phyloP scores from a whole-genome alignment of 1,140 invertebrate genomes.

The Drosophila tani region DNA sequence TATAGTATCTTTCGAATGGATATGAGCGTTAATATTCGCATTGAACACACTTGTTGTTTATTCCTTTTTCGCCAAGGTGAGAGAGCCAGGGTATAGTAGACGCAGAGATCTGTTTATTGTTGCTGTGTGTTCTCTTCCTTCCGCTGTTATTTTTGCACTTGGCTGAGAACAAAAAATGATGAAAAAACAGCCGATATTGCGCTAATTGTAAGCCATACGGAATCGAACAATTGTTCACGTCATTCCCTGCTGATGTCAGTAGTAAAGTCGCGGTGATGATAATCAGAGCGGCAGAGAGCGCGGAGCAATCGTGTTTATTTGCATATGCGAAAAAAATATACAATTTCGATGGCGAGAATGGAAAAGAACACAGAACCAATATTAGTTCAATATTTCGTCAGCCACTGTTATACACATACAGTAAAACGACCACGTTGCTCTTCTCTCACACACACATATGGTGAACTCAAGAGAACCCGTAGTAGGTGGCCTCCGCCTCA shows the following conservation, averaged over 20 bases:
- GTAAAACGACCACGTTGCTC: slow-evolving; percentile 1
- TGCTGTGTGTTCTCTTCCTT: slow-evolving; percentile 21
- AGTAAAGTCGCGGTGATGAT: slow-evolving; percentile 11
- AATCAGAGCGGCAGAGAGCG: slow-evolving; percentile 27
- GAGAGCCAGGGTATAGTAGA: slow-evolving; percentile 12
- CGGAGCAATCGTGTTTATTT: slow-evolving; percentile 16
- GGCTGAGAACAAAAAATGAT: slow-evolving; percentile 62
- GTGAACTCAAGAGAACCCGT: slow-evolving; percentile 9
- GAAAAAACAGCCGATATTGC: slow-evolving; percentile 75
- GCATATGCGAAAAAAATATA: slow-evolving; percentile 26
- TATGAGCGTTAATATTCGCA: slow-evolving; percentile 38
- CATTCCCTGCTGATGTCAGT: slow-evolving; percentile 45
- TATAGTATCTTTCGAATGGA: slow-evolving; percentile 26
- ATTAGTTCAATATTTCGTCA: slow-evolving; percentile 57
- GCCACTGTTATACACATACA: slow-evolving; percentile 33
- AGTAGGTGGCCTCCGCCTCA: slow-evolving; percentile 23
- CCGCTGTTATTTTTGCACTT: slow-evolving; percentile 42
- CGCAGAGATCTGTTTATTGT: slow-evolving; percentile 20
- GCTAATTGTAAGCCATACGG: slow-evolving; percentile 59
- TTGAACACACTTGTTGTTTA: slow-evolving; percentile 41
- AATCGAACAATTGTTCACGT: slow-evolving; percentile 41
- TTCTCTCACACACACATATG: background rate
- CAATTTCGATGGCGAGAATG: slow-evolving; percentile 5
- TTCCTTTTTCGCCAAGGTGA: slow-evolving; percentile 37
- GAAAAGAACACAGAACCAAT: slow-evolving; percentile 5